Evolutionary conservation across 2,888 invertebrate genomes (phyloP).

Genomic region (Harpagoxenus sublaevis): DNA sequence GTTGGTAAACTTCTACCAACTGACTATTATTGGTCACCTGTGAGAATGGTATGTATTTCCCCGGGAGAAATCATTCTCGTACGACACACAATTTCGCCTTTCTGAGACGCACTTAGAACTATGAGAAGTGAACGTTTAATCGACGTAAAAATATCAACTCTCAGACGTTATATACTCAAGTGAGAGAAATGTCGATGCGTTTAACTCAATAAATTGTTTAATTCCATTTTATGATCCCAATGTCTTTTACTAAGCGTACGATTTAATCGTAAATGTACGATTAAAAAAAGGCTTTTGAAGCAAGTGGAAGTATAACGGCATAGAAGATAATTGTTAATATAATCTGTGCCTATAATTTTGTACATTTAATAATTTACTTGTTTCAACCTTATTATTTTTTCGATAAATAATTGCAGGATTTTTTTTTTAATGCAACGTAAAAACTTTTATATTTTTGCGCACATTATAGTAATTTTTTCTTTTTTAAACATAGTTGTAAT

Average conservation of each 20-base stretch:
- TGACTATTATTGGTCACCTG: constrained; percentile 61
- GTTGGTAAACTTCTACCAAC: constrained; percentile 71
- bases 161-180: not conserved
- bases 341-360: not conserved
- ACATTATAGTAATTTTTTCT: not conserved
- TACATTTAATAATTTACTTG: constrained; percentile 5
- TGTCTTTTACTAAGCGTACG: not conserved
- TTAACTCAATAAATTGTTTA: constrained; percentile 32
- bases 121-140: constrained; percentile 33
- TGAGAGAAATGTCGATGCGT: not conserved
- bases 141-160: constrained; percentile 35
- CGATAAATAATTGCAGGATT: not conserved
- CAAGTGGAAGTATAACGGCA: not conserved
- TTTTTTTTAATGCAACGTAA: not conserved
- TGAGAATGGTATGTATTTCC: constrained; percentile 68
- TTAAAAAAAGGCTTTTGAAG: constrained; percentile 9
- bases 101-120: not conserved
- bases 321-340: constrained; percentile 1
- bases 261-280: not conserved
- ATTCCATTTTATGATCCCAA: constrained; percentile 25
- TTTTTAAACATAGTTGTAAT: not conserved
- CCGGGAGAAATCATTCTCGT: constrained; percentile 73
- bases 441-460: not conserved
- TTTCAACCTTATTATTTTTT: not conserved
- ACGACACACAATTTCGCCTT: constrained; percentile 51